Percentiles rank a stretch among this genome's conserved stretches.
Conservation (phyloP, 2,797 vertebrate species). For the Eulemur coronatus region DNA sequence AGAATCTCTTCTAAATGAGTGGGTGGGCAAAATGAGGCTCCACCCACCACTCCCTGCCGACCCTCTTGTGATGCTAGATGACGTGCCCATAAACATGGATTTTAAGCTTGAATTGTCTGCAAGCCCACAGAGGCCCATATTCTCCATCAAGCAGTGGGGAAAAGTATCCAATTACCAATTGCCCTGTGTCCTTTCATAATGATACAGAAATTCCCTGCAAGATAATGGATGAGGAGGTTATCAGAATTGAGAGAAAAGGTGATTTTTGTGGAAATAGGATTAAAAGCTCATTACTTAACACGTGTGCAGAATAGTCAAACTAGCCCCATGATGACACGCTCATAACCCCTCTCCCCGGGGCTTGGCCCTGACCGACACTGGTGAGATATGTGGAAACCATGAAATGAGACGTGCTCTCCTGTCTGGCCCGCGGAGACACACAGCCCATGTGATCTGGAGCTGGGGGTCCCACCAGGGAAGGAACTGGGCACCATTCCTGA, state of each 20-base stretch:
- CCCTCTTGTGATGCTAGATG: conserved; percentile 79
- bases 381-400: neutral
- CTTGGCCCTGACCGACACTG: neutral
- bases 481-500: neutral
- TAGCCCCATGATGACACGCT: conserved; percentile 55
- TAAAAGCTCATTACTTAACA: conserved; percentile 79
- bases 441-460: neutral
- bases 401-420: neutral
- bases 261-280: conserved; percentile 80
- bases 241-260: conserved; percentile 80
- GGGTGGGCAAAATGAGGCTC: conserved; percentile 53
- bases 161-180: conserved; percentile 81
- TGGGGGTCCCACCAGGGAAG: neutral
- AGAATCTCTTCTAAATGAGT: conserved; percentile 74
- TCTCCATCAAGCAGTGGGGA: conserved; percentile 76
- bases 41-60: conserved; percentile 54
- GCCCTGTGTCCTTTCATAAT: conserved; percentile 82
- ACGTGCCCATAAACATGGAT: conserved; percentile 81
- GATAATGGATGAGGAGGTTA: conserved; percentile 84
- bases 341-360: rapidly evolving
- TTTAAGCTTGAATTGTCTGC: conserved; percentile 83
- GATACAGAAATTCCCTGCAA: conserved; percentile 78
- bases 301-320: conserved; percentile 74
- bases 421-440: neutral
- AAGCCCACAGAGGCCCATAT: conserved; percentile 79